Evolutionary conservation across 2,888 invertebrate genomes (phyloP), one percentile per base, ranked within the genome.

Genomic region (Conistra vaccinii): DNA sequence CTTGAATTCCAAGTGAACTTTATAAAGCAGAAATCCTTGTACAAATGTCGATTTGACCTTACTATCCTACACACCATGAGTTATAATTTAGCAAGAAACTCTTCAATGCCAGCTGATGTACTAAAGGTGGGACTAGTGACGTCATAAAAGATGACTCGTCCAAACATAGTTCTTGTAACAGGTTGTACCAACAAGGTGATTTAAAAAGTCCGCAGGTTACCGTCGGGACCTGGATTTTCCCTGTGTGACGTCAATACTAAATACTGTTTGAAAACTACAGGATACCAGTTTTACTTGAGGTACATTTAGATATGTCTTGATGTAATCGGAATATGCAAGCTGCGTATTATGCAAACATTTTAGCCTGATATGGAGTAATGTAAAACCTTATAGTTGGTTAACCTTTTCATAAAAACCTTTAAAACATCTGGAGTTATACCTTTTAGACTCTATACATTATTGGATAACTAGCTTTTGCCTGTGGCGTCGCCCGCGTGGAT

Each of bases 1-100:
- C 14, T 45, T 6, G 1, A 76, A 63, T 77, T 0, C 5, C 26
- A 20, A 1, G 51, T 32, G 39, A 23, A 48, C 14, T 60, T 32
- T 23, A 55, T 2, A 55, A 55, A 32, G 14, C 48, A 42, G 10
- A 55, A 61, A 53, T 66, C 60, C 81, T 73, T 74, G 51, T 26
- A 73, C 35, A 6, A 66, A 26, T 69, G 32, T 69, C n/a, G 14
- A 29, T 58, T 29, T 62, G 29, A 39, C 77, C 69, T 77, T 48
- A n/a, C 10, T 17, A 62, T 61, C 66, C 55, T 32, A 69, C 62
- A n/a, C 58, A 7, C 69, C 55, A 81, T 78, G 73, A 73, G 72
- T 55, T 69, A 32, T 71, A 39, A 53, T 26, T 79, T 79, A 69
- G 17, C 68, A 71, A 70, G 73, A 84, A 84, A 35, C 42, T 35